Conservation (phyloP, 2,113 vertebrate species). For the Lepisosteus oculatus region DNA sequence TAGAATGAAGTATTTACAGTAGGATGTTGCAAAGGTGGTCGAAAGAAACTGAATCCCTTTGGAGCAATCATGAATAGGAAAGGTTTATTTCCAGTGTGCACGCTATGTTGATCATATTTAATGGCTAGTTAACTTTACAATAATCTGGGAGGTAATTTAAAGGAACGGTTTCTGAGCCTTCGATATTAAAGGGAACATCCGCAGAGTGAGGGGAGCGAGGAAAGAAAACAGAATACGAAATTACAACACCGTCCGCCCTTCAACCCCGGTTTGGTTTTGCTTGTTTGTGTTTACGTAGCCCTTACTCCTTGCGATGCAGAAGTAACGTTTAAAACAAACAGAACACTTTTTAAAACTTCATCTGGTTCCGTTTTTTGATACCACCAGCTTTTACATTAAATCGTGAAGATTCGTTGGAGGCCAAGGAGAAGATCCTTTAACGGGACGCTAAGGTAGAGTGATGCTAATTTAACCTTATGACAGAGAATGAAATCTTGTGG, state of each 20-base stretch:
- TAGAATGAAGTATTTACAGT: conserved; percentile 18
- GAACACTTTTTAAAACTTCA: conserved; percentile 28
- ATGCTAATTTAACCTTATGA: conserved; percentile 9
- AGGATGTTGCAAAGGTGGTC: conserved; percentile 39
- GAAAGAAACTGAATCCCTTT: conserved; percentile 41
- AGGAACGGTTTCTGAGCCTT: conserved; percentile 6
- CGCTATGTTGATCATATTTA: conserved; percentile 42
- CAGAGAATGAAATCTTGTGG: no score
- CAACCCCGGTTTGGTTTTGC: conserved; percentile 46
- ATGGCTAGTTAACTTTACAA: conserved; percentile 29
- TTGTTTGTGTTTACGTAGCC: conserved; percentile 41
- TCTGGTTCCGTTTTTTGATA: not conserved
- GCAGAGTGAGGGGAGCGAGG: not conserved
- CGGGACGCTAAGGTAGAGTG: conserved; percentile 48
- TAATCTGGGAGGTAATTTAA: conserved; percentile 6
- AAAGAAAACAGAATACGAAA: conserved; percentile 23
- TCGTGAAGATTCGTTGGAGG: conserved; percentile 35
- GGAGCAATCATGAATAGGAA: conserved; percentile 44
- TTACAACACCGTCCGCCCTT: conserved; percentile 57
- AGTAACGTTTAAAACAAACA: not conserved
- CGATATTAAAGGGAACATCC: conserved; percentile 18
- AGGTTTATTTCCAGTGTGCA: conserved; percentile 37
- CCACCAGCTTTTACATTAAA: conserved; percentile 4
- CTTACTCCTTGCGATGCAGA: not conserved
- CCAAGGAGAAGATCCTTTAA: conserved; percentile 19